Conservation (phyloP, 2,888 invertebrate genomes). For the Siphlonurus alternatus region DNA sequence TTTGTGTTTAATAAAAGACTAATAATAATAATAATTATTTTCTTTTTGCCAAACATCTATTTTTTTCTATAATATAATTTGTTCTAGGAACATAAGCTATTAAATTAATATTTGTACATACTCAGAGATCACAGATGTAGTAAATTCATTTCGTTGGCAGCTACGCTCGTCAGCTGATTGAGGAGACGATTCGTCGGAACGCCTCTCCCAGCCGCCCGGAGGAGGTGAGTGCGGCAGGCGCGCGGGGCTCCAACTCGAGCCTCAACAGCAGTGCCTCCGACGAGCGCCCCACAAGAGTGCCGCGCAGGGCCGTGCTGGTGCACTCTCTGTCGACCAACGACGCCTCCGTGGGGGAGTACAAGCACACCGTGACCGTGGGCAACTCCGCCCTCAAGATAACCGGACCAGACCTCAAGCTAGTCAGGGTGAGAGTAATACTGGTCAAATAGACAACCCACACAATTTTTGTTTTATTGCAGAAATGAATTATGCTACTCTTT, state of each 20-base stretch:
- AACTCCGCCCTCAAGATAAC: constrained; percentile 71
- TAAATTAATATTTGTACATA: no score
- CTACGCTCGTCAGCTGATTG: constrained; percentile 83
- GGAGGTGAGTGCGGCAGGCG: constrained; percentile 29
- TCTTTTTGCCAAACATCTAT: no score
- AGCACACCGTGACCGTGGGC: constrained; percentile 72
- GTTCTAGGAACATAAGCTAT: no score
- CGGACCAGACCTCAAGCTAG: constrained; percentile 67
- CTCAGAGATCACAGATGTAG: no score
- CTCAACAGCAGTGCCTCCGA: constrained; percentile 59
- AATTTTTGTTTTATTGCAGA: not conserved
- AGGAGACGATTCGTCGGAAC: constrained; percentile 88
- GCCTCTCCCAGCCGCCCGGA: constrained; percentile 74
- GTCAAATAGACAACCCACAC: not conserved
- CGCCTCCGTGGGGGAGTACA: constrained; percentile 71
- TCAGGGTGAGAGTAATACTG: constrained; percentile 47
- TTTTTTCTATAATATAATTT: no score
- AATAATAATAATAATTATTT: no score
- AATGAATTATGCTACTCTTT: no score
- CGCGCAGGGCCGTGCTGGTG: constrained; percentile 28
- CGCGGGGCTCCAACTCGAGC: constrained; percentile 54
- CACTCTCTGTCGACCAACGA: constrained; percentile 72
- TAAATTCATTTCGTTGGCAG: constrained; percentile 35
- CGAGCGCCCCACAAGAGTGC: constrained; percentile 21
- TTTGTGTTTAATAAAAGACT: no score